Base-by-base conservation (phyloP, 2,888 invertebrate genomes). In the Apodemia duryi region DNA sequence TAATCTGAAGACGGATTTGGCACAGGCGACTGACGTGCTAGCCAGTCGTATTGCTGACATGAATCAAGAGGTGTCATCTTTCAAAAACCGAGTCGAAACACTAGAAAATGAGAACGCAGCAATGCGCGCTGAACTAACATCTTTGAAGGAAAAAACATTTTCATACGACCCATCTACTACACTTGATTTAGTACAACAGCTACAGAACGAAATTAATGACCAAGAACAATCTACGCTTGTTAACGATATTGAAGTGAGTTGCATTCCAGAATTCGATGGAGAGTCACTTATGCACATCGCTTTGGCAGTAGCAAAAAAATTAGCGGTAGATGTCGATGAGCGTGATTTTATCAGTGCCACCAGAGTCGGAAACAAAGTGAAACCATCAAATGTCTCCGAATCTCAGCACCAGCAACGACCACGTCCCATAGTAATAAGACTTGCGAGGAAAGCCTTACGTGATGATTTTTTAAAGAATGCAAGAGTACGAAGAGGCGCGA, bases 191-290 rank as follows among this genome's bases (percentile, higher is more conserved):
- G 32, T 57, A 6, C 11, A 57, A 57, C 32, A 57, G 10, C 10
- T 54, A 29, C 54, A 54, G 29, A 54, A 10, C 10, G 54, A 57
- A 11, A 11, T 57, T 32, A 57, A 57, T 6, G 13, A 29, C 11
- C 32, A 57, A 32, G 29, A 57, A 11, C 57, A 57, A 6, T 21
- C 29, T 32, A 32, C 32, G 6, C 32, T 57, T 57, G 32, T 57
- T 13, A 57, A 57, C 29, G 57, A 57, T 13, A 57, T 57, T 13
- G 57, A 57, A 11, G 11, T 57, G 13, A 57, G 29, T 57, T 32
- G 57, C 6, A 57, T 57, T 57, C 57, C 29, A 6, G 57, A 57
- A 32, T 57, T 57, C 11, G 57, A 57, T 2, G 57, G 57, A 28
- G 29, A 57, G 57, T 57, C 57, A 6, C 57, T 57, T 6, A 13